These are phyloP conservation scores for Neodiprion fabricii DNA, from an alignment of 1,140 invertebrate genomes.

Conservation along the genomic window DNA sequence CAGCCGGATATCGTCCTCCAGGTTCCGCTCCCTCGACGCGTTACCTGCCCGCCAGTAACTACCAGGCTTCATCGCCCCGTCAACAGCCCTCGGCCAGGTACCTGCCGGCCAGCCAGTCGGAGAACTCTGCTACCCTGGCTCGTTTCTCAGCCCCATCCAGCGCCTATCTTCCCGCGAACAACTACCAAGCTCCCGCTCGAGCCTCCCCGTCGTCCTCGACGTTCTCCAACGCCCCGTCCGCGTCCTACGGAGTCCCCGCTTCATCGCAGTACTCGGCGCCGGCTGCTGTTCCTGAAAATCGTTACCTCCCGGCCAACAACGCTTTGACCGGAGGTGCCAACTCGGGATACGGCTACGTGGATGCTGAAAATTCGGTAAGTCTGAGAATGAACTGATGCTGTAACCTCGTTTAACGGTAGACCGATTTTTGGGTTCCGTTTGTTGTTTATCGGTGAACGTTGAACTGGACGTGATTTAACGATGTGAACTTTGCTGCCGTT, in stretches of 20 bases:
- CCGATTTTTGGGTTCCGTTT: too few relatives aligned
- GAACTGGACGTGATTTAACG: not conserved
- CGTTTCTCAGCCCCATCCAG: not conserved
- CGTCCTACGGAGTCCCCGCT: not conserved
- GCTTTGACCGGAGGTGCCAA: not conserved
- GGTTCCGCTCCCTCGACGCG: slow-evolving; percentile 23
- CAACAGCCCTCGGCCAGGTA: not conserved
- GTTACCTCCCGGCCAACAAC: not conserved
- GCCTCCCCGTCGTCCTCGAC: not conserved
- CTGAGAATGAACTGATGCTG: not conserved
- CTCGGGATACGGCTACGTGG: not conserved
- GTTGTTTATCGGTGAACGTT: not conserved
- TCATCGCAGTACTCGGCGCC: not conserved
- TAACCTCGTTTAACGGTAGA: too few relatives aligned
- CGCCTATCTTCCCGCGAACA: not conserved
- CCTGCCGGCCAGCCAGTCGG: not conserved
- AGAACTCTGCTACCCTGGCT: not conserved
- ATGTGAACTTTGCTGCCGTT: not conserved
- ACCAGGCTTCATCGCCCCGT: slow-evolving; percentile 5
- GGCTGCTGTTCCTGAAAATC: not conserved
- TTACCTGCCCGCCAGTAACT: slow-evolving; percentile 21
- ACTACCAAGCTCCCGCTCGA: too few relatives aligned
- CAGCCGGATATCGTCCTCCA: slow-evolving; percentile 38
- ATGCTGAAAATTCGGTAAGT: slow-evolving; percentile 9
- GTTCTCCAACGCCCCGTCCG: not conserved